Percentiles rank a stretch among this genome's conserved stretches.
These are phyloP conservation scores for Trogon melanurus DNA, from an alignment of 2,113 vertebrate genomes.

Conservation along the genomic window DNA sequence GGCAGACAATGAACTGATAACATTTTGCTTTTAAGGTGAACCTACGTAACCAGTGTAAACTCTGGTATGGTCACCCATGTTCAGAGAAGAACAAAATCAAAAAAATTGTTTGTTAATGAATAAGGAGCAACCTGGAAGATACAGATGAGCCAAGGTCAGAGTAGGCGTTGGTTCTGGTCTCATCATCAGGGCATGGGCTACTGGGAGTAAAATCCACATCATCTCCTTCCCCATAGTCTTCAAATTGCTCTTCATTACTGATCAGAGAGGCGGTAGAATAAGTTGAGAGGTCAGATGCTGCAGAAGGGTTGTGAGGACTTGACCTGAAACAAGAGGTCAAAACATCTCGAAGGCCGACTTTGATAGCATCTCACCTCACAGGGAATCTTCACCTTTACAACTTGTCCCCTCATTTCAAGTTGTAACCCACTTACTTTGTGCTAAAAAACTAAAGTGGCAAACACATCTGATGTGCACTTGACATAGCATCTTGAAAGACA, in stretches of 20 bases:
- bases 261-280: slow-evolving; percentile 91
- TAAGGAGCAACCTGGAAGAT: slow-evolving; percentile 87
- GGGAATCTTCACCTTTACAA: neutral
- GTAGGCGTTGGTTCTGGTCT: slow-evolving; percentile 88
- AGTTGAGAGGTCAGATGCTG: slow-evolving; percentile 89
- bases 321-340: slow-evolving; percentile 78
- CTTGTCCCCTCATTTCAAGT: neutral
- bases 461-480: neutral
- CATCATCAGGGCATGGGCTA: slow-evolving; percentile 92
- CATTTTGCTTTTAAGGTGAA: neutral
- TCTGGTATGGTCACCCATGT: neutral
- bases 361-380: neutral
- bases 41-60: neutral
- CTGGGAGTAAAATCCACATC: slow-evolving; percentile 91
- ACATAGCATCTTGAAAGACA: neutral
- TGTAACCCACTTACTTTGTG: neutral
- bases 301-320: slow-evolving; percentile 82
- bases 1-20: neutral
- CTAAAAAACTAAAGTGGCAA: neutral
- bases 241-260: slow-evolving; percentile 96
- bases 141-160: slow-evolving; percentile 96
- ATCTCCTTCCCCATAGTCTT: slow-evolving; percentile 95
- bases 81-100: neutral
- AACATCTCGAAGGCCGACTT: slow-evolving; percentile 24
- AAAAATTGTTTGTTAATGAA: neutral